Evolutionary conservation across 1,140 invertebrate species (phyloP).

Genomic region (Sitophilus oryzae): DNA sequence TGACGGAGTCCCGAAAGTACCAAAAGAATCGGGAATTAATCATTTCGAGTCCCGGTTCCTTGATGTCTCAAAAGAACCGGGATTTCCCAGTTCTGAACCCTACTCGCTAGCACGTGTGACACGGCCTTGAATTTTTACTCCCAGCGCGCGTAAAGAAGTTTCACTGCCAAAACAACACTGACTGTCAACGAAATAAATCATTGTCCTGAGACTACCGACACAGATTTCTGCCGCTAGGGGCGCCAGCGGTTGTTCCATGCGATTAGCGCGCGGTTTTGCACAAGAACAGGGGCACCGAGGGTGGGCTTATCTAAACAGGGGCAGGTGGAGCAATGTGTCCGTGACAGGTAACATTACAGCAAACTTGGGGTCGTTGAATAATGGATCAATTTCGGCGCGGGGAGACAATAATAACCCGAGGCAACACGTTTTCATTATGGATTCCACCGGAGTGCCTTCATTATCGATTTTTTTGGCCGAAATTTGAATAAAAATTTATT

Average conservation of each 20-base stretch:
- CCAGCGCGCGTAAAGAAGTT: too few species aligned
- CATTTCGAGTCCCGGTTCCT: too few species aligned
- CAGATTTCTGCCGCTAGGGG: neutral
- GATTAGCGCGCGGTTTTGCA: neutral
- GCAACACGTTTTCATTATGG: slow-evolving; percentile 7
- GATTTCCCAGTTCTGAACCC: too few species aligned
- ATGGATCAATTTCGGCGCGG: slow-evolving; percentile 7
- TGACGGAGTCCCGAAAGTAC: too few species aligned
- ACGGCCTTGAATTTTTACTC: too few species aligned
- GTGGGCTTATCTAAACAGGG: neutral
- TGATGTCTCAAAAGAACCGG: too few species aligned
- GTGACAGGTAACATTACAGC: slow-evolving; percentile 11
- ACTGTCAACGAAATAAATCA: neutral
- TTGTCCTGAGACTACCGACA: neutral
- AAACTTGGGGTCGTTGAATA: slow-evolving; percentile 8
- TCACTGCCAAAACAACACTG: too few species aligned
- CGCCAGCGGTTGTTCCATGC: neutral
- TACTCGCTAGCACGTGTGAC: too few species aligned
- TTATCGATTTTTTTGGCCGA: neutral
- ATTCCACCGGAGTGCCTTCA: neutral
- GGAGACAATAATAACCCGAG: slow-evolving; percentile 12
- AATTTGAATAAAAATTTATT: too few species aligned
- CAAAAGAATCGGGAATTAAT: too few species aligned
- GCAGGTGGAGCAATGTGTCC: neutral
- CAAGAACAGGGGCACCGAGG: neutral